These are phyloP conservation scores for Platynereis dumerilii DNA, from an alignment of 2,888 invertebrate species.

Conservation along the genomic window DNA sequence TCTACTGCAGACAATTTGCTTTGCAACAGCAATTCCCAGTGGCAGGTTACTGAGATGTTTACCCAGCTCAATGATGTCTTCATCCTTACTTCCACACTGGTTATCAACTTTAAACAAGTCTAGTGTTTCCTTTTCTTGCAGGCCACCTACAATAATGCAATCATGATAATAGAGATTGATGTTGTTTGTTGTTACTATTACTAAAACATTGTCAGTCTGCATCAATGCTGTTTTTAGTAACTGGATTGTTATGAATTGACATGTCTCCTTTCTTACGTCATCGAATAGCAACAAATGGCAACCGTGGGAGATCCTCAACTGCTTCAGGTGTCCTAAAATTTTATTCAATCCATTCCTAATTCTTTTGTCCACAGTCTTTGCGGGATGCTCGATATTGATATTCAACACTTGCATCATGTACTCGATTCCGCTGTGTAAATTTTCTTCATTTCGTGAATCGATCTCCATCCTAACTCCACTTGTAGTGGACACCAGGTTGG, in stretches of 20 bases:
- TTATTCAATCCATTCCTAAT: background rate
- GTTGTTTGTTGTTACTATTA: background rate
- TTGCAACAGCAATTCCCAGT: slow-evolving; percentile 1
- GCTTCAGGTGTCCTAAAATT: background rate
- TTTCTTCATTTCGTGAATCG: background rate
- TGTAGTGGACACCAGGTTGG: too few relatives aligned
- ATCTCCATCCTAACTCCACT: background rate
- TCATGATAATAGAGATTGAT: background rate
- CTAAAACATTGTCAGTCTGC: background rate
- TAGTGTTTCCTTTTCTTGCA: background rate
- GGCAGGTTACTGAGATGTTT: background rate
- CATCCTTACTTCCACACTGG: background rate
- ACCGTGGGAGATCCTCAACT: background rate
- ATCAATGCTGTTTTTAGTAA: background rate
- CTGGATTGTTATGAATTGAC: background rate
- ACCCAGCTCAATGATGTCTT: background rate
- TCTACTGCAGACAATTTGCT: background rate
- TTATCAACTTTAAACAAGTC: background rate
- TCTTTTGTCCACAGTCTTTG: background rate
- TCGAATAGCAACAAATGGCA: background rate
- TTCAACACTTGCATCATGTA: background rate
- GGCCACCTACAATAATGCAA: background rate
- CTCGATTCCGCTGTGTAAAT: background rate
- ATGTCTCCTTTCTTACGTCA: background rate
- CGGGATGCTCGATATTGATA: background rate